phyloP scores from a whole-genome alignment of 1,140 invertebrate species.

The Ditylenchus dipsaci region DNA sequence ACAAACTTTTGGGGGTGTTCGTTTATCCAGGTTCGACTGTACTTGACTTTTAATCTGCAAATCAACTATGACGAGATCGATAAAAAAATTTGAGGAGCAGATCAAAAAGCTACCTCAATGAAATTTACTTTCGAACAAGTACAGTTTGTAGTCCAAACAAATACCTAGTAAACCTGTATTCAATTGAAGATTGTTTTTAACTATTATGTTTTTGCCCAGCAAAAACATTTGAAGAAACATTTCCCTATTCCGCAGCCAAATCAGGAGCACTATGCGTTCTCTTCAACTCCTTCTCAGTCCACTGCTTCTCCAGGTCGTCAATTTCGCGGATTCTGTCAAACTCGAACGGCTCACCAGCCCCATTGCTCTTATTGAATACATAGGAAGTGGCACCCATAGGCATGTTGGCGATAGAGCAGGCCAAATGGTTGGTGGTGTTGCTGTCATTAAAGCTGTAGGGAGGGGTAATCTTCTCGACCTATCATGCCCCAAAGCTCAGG shows the following conservation, averaged over 20 bases:
- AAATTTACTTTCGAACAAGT: too few species aligned
- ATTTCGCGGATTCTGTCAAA: slow-evolving; percentile 42
- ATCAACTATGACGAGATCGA: too few species aligned
- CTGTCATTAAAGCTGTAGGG: neutral
- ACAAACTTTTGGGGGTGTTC: too few species aligned
- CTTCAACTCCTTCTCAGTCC: slow-evolving; percentile 37
- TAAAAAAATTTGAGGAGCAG: too few species aligned
- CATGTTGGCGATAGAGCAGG: neutral
- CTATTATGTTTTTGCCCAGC: too few species aligned
- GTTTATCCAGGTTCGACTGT: too few species aligned
- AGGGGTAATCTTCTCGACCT: neutral
- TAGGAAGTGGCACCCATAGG: neutral
- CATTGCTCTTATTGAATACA: neutral
- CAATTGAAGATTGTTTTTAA: too few species aligned
- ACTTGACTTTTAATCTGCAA: too few species aligned
- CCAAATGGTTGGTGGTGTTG: neutral
- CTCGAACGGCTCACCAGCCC: slow-evolving; percentile 12
- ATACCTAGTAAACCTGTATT: too few species aligned
- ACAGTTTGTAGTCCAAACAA: too few species aligned
- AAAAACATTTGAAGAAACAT: too few species aligned
- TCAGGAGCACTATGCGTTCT: slow-evolving; percentile 33
- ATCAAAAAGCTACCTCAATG: too few species aligned
- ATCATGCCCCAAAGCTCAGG: slow-evolving; percentile 13
- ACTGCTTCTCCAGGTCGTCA: slow-evolving; percentile 33
- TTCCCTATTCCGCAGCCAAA: slow-evolving; percentile 11